Evolutionary conservation across 2,113 vertebrate species (phyloP), one percentile per base, ranked within the genome.

Genomic region (Ptilorrhoa leucosticta): DNA sequence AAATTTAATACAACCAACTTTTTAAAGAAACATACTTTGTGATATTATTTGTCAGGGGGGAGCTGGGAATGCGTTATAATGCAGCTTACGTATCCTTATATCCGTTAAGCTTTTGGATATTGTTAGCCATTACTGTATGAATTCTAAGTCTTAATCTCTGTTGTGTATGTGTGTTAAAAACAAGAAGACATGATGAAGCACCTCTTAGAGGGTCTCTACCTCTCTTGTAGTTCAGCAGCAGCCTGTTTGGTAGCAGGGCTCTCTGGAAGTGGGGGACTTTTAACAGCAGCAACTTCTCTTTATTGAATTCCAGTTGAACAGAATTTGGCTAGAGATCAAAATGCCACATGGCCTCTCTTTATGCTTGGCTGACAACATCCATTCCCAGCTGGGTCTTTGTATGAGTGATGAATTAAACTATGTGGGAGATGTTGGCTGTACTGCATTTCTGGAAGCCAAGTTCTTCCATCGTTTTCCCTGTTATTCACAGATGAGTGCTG

Each of bases 361-460:
- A 82, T 79, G 94, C 84, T 93, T 95, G 93, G 78, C 94, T 96
- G 93, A 87, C 84, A 97, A 44, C 54, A 84, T 89, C 89, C 42
- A 54, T 82, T 95, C 93, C 91, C 94, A 96, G 91, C 84, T 96
- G 95, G 45, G 89, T 95, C 93, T 94, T 94, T 93, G 91, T 94
- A 61, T 63, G 56, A 90, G 83, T 86, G 73, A 92, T 93, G 84
- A 91, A 87, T 97, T 96, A 85, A 96, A 91, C 81, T 94, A 63
- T 75, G 83, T 94, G 87, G 91, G 94, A 91, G 87, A 94, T 66
- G 48, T 69, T 89, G 78, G 81, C 91, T 96, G 31, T 57, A 48
- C 57, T 77, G 81, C 30, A 11, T 91, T 95, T 93, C 53, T 93
- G 94, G 93, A 93, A 95, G 87, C 91, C 77, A 87, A 89, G 53